These are phyloP conservation scores for Pseudochirops corinnae DNA, from an alignment of 2,797 vertebrate species.

Conservation along the genomic window DNA sequence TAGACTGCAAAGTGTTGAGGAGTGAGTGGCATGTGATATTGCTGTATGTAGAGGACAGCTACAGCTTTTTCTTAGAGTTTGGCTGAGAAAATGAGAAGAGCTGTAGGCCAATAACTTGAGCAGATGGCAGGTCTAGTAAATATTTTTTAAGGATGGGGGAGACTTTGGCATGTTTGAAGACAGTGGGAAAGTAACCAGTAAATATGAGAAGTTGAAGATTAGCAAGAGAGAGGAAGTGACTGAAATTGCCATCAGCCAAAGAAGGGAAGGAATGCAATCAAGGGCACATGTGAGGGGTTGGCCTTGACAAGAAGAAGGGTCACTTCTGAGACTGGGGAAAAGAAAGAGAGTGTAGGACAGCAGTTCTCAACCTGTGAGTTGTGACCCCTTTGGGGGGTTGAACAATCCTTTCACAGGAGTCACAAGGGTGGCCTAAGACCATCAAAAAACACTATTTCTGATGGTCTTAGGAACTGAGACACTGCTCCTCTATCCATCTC, in stretches of 20 bases:
- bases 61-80: conserved; percentile 4
- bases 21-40: background rate
- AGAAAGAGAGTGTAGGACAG: background rate
- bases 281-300: background rate
- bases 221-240: background rate
- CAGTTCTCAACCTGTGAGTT: too few relatives aligned
- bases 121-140: conserved; percentile 5
- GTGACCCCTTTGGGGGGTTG: too few relatives aligned
- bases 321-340: background rate
- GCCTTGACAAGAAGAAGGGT: background rate
- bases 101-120: background rate
- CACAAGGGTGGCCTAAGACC: too few relatives aligned
- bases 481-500: too few relatives aligned
- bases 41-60: background rate
- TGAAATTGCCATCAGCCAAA: background rate
- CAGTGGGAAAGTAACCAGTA: background rate
- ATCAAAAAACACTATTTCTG: too few relatives aligned
- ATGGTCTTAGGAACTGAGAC: too few relatives aligned
- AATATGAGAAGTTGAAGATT: background rate
- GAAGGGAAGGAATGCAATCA: background rate
- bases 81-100: background rate
- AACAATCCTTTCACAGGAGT: too few relatives aligned
- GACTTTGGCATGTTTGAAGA: background rate
- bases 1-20: background rate
- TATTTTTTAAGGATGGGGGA: background rate